Base-by-base conservation (phyloP, 1,140 invertebrate genomes). In the Melipona quadrifasciata region DNA sequence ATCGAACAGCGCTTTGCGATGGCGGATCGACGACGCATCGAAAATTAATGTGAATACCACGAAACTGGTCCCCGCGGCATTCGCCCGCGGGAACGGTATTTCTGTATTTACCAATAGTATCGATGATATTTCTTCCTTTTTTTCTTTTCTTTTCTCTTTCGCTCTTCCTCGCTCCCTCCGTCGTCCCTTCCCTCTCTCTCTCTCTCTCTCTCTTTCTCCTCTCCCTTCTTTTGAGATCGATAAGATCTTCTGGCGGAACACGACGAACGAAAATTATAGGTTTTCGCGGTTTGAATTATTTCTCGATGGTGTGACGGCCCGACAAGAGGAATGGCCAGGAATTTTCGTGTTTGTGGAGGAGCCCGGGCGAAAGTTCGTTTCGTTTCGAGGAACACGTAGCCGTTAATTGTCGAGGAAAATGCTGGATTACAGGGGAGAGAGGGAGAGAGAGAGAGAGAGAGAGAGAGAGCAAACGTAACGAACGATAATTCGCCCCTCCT, bases 271-370 rank as follows among this genome's bases (percentile, higher is more conserved):
- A 93, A 93, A 92, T 93, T 92, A 92, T 93, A 92, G 92, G 92
- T 92, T 92, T 92, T 92, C 90, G 91, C 90, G 82, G 87, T 93
- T 92, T 92, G 92, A 93, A 91, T 93, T 92, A 92, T 92, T 92
- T 91, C 90, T 86, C 88, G 85, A 79, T 61, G 73, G 90, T 77
- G 77, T 82, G 87, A 75, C 82, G 75, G 67, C 17, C 51, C 55
- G 74, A 71, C 67, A 57, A 83, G 65, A 78, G 39, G 65, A 65
- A 83, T 31, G 55, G 61, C 31, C 34, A 68, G 73, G 73, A 77
- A 82, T 82, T 76, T 68, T 71, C 55, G 55, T 78, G 67, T 51
- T 31, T 31, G 24, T 57, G 80, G 53, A 76, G 14, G 61, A 67
- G 39, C 8, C 39, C n/a, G 24, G 39, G 51, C 12, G 34, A 47